A percentile compares a stretch with the other conserved stretches of the same genome.
Conservation (phyloP, 2,113 vertebrate genomes). For the Alexandromys fortis region DNA sequence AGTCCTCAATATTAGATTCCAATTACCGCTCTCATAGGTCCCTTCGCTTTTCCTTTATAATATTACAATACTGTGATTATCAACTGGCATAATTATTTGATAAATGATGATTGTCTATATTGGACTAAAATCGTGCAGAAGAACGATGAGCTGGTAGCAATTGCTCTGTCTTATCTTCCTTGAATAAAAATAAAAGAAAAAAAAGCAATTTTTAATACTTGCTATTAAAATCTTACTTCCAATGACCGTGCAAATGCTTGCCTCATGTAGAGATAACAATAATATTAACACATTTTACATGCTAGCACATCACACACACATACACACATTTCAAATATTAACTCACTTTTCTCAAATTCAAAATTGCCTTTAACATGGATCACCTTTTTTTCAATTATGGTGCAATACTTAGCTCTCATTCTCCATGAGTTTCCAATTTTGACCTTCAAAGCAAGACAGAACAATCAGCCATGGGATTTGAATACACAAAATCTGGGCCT, state of each 20-base stretch:
- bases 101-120: background rate
- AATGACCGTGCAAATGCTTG: background rate
- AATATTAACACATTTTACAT: background rate
- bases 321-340: background rate
- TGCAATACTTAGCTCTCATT: conserved; percentile 8
- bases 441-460: background rate
- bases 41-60: background rate
- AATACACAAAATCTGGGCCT: background rate
- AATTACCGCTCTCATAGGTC: background rate
- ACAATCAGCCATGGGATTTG: background rate
- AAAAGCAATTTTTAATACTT: background rate
- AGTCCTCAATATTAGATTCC: background rate
- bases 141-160: background rate
- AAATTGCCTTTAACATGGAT: background rate
- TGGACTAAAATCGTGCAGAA: background rate
- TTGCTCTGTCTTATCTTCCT: background rate
- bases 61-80: background rate
- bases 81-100: background rate
- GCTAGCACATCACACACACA: background rate
- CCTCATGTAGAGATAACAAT: background rate
- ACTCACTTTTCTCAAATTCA: background rate
- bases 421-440: background rate
- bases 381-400: conserved; percentile 39
- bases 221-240: background rate
- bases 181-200: background rate